Conservation (phyloP, 1,140 invertebrate species). For the Aethina tumida region DNA sequence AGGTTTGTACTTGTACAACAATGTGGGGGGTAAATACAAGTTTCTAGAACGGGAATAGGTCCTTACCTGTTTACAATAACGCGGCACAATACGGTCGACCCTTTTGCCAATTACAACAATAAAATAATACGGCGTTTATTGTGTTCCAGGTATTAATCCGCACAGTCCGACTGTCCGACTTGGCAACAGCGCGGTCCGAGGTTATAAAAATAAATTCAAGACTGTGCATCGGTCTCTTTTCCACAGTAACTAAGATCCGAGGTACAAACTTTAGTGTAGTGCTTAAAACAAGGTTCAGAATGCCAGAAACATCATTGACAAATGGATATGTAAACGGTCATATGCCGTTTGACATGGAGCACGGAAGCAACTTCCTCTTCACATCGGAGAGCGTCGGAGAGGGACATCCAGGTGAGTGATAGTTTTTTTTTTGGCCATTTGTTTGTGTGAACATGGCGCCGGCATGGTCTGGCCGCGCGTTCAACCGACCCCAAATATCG, state of each 20-base stretch:
- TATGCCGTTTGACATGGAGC: conserved; percentile 62
- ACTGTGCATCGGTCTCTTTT: conserved; percentile 16
- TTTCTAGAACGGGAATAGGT: too few species aligned
- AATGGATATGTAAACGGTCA: conserved; percentile 71
- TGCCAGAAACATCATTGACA: conserved; percentile 64
- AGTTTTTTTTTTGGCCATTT: conserved; percentile 15
- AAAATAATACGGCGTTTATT: too few species aligned
- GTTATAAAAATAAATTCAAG: conserved; percentile 14
- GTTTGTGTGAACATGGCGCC: conserved; percentile 12
- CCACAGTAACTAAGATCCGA: conserved; percentile 14
- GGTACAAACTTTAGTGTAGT: conserved; percentile 9
- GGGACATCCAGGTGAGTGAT: conserved; percentile 85
- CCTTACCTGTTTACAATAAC: too few species aligned
- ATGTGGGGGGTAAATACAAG: too few species aligned
- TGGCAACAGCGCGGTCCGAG: not conserved
- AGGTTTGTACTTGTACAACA: too few species aligned
- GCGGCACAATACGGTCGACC: too few species aligned
- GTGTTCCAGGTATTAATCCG: not conserved
- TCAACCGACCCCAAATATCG: not conserved
- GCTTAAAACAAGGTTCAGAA: conserved; percentile 30
- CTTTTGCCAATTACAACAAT: too few species aligned
- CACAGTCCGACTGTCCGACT: not conserved
- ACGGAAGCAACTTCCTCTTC: conserved; percentile 88
- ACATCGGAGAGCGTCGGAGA: conserved; percentile 98
- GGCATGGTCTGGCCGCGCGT: conserved; percentile 4